Conservation (phyloP, 2,797 vertebrate genomes). For the Emydoidea blandingii region DNA sequence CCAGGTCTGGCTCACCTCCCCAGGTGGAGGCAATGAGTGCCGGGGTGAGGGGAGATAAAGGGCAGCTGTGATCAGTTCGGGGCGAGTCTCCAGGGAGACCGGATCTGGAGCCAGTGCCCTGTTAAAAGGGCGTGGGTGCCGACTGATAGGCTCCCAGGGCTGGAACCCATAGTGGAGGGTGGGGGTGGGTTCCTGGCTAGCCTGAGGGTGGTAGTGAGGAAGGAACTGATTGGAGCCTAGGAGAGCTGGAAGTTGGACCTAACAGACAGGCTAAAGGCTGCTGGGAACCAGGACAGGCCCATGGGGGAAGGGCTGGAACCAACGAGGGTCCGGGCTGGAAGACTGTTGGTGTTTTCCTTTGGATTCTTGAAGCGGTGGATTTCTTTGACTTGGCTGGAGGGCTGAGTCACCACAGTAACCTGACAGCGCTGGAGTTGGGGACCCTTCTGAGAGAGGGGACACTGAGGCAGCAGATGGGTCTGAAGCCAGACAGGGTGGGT, state of each 20-base stretch:
- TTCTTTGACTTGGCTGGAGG: neutral
- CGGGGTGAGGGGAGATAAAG: no score
- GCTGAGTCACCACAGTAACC: neutral
- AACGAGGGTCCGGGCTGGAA: neutral
- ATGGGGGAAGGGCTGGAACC: neutral
- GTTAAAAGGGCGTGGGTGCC: no score
- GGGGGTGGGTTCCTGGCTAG: no score
- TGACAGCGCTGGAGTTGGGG: neutral
- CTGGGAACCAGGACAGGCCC: neutral
- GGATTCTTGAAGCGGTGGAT: neutral
- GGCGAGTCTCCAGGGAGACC: no score
- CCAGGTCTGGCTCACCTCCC: no score
- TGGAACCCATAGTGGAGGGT: no score
- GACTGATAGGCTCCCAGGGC: no score
- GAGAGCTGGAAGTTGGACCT: neutral
- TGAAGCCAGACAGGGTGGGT: neutral
- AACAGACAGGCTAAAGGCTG: neutral
- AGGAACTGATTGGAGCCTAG: no score
- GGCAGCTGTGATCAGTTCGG: no score
- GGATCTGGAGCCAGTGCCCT: no score
- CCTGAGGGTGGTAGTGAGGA: no score
- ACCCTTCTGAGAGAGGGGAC: neutral
- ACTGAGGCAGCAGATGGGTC: neutral
- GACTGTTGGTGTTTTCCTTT: neutral
- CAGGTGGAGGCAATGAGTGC: no score